Evolutionary conservation across 2,888 invertebrate genomes (phyloP), one percentile per base, ranked within the genome.

Genomic region (Spialia ferax): DNA sequence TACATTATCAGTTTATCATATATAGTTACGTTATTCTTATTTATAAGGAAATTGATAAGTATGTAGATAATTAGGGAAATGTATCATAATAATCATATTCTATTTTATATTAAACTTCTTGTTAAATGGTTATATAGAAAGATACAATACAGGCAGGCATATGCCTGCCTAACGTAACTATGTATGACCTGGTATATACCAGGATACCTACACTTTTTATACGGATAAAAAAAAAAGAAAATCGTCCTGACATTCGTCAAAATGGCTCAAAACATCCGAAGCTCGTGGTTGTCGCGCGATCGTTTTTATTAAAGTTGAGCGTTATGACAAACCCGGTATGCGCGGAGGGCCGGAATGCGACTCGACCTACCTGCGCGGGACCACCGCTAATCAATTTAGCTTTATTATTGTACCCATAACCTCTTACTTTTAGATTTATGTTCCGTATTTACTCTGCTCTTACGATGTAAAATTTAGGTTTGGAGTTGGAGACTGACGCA

Each of bases 321-420:
- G 81, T 85, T 87, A 86, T 90, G 88, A 86, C 88, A 87, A 85
- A 85, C 81, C 42, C 74, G 76, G 65, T 55, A 73, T 69, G 73
- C 74, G 73, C 68, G 71, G 77, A 75, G 72, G 73, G 75, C 78
- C 77, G 91, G 92, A 93, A 91, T 93, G 93, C 86, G 26, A 91
- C 91, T 93, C 86, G n/a, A 90, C 83, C 89, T 91, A 93, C 93
- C 92, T 91, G 92, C 87, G 85, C 85, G 83, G 85, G 90, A 86
- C 88, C 88, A 85, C 88, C 87, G 87, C 91, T 92, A 93, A 93
- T 93, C 93, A 93, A 93, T 91, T 93, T 93, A 92, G 85, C 89
- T 89, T 91, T 91, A 92, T 92, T 92, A 92, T 42, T 42, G 42
- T 42, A 42, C 42, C 42, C 15, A 42, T 42, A 42, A 42, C 15